These are phyloP conservation scores for Meriones unguiculatus DNA, from an alignment of 2,113 vertebrate species.

Conservation along the genomic window DNA sequence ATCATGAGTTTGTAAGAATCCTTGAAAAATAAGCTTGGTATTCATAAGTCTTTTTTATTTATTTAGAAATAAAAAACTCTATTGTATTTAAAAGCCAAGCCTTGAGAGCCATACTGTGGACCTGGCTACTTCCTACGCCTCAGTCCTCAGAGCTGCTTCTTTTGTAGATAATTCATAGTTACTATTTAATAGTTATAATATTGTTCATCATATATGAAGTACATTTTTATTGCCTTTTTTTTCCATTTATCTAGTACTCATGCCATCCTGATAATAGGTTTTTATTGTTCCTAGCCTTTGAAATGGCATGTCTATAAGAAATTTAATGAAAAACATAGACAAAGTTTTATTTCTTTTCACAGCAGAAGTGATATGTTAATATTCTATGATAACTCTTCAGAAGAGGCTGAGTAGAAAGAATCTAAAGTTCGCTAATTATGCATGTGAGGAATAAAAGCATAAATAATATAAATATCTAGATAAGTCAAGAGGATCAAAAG, in stretches of 20 bases:
- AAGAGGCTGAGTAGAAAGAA: neutral
- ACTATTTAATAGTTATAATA: conserved; percentile 41
- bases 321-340: neutral
- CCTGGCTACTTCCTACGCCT: conserved; percentile 32
- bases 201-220: neutral
- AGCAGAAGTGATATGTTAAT: neutral
- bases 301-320: neutral
- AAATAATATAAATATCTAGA: neutral
- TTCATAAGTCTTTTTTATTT: conserved; percentile 54
- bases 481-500: neutral
- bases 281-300: neutral
- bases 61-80: conserved; percentile 27
- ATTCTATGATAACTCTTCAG: neutral
- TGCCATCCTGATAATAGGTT: neutral
- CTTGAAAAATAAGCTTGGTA: conserved; percentile 52
- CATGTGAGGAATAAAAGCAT: neutral
- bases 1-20: conserved; percentile 32
- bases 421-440: neutral
- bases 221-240: neutral
- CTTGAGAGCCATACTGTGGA: conserved; percentile 86
- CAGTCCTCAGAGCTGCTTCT: neutral
- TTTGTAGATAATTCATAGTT: neutral
- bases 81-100: conserved; percentile 67
- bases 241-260: neutral
- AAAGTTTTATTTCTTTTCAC: neutral